phyloP scores from a whole-genome alignment of 2,797 vertebrate genomes.

The Pseudomugil tenellus region DNA sequence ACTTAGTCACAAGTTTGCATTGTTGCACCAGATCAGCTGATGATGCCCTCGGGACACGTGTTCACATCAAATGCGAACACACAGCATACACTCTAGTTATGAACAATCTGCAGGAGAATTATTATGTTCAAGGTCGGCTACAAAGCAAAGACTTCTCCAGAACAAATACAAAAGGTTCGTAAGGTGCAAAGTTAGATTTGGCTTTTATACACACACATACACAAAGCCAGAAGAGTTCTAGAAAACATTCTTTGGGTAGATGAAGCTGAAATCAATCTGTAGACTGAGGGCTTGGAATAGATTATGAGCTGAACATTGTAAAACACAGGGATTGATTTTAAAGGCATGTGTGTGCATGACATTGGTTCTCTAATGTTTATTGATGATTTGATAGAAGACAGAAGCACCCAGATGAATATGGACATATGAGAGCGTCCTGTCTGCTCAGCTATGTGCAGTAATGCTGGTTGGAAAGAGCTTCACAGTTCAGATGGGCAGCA shows the following conservation, averaged over 20 bases:
- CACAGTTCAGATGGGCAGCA: neutral
- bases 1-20: neutral
- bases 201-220: neutral
- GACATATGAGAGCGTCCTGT: neutral
- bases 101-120: neutral
- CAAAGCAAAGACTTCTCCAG: neutral
- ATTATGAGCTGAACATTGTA: neutral
- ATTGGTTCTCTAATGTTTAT: neutral
- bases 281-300: neutral
- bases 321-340: conserved; percentile 3
- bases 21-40: neutral
- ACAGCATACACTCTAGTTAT: neutral
- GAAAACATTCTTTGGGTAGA: neutral
- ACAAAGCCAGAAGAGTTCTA: neutral
- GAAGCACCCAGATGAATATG: neutral
- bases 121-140: neutral
- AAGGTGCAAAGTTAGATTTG: neutral
- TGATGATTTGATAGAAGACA: neutral
- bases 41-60: neutral
- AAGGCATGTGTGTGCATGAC: neutral
- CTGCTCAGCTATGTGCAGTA: conserved; percentile 1
- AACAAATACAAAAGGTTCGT: neutral
- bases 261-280: neutral
- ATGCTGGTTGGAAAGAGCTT: neutral
- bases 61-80: neutral